Base-by-base conservation (phyloP, 1,140 invertebrate species). In the Pseudoatta argentina region DNA sequence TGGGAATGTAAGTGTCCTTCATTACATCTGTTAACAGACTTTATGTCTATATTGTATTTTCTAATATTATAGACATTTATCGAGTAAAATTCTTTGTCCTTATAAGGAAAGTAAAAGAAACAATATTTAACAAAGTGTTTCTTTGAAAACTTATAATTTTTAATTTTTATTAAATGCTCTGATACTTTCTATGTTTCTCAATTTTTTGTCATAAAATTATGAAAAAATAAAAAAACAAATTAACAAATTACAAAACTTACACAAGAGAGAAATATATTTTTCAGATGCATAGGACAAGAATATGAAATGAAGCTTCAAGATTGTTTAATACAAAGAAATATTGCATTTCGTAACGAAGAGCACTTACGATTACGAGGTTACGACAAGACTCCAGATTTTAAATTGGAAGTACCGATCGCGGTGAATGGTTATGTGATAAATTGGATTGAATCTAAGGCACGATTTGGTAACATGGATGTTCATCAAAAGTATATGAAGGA, bases 361-460 rank as follows among this genome's bases (percentile, higher is more conserved):
- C 96, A 98, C 85, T 95, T 99, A 57, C 95, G 98, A 87, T 95
- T 96, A 61, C 96, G 97, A 93, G 98, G 98, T 3, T 99, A 98
- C 95, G 98, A 99, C 93, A 99, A 99, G 95, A 99, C 99, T 14
- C 98, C 98, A 10, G 99, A 99, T 94, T 96, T 98, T 34, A 99
- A 98, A 95, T 95, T 99, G 66, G 98, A 98, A 93, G 96, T 99
- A 39, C 98, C 98, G 2, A 97, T 99, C 83, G 97, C 97, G 51
- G 96, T 98, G 39, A 97, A 98, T 95, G 98, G 97, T 7, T 96
- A 97, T 92, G 96, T 99, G 27, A 96, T 99, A 0, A 98, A 99
- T 94, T 99, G 98, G 99, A 98, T 99, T 86, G 99, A 99, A 95
- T 99, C 98, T 87, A 99, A 99, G 95, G 98, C 98, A 12, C 96